A percentile compares a stretch with the other conserved stretches of the same genome.
Evolutionary conservation across 1,140 invertebrate genomes (phyloP).

Genomic region (Pararge aegeria): DNA sequence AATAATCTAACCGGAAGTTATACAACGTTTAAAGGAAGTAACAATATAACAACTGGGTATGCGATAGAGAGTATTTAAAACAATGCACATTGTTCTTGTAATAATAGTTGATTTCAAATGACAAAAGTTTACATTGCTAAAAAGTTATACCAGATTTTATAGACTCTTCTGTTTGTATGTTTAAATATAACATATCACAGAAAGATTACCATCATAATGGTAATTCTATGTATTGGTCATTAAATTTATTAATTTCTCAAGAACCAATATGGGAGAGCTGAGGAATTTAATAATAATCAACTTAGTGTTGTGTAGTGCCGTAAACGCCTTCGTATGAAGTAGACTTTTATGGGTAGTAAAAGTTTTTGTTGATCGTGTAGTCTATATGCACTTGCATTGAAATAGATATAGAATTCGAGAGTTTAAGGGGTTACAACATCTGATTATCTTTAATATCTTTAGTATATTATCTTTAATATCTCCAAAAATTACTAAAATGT

Average conservation of each 20-base stretch:
- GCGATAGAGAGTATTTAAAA: not conserved
- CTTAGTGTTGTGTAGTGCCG: not conserved
- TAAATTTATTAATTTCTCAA: not conserved
- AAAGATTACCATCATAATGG: too few relatives aligned
- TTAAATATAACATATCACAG: too few relatives aligned
- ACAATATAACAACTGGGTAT: not conserved
- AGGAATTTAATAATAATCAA: not conserved
- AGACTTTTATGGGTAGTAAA: not conserved
- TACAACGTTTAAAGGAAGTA: slow-evolving; percentile 4
- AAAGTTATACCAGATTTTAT: too few relatives aligned
- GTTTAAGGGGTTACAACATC: too few relatives aligned
- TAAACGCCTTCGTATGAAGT: slow-evolving; percentile 4
- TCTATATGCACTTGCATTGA: not conserved
- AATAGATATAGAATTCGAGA: too few relatives aligned
- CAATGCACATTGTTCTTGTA: not conserved
- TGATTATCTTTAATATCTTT: too few relatives aligned
- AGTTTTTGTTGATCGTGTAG: not conserved
- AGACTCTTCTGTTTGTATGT: too few relatives aligned
- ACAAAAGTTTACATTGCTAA: too few relatives aligned
- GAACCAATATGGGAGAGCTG: not conserved
- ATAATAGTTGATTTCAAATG: too few relatives aligned
- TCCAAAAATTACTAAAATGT: too few relatives aligned
- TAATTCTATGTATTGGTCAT: not conserved
- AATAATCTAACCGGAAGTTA: slow-evolving; percentile 22
- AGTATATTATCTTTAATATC: too few relatives aligned